Conservation (phyloP, 2,888 invertebrate genomes). For the Yponomeuta plumbellus region DNA sequence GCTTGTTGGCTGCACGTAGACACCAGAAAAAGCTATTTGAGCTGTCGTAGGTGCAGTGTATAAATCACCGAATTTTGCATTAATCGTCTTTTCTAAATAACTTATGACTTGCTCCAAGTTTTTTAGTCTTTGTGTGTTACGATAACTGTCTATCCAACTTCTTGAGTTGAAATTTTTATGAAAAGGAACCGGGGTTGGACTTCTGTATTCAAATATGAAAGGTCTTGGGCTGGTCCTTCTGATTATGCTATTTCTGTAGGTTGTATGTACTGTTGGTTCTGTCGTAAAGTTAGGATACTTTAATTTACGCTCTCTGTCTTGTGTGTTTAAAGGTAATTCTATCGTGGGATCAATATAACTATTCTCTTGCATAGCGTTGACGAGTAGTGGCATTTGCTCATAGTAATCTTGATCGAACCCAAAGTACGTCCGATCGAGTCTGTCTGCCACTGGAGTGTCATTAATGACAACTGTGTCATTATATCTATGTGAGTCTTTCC, state of each 20-base stretch:
- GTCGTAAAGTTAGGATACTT: conserved; percentile 21
- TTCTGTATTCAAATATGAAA: conserved; percentile 63
- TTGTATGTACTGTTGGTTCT: conserved; percentile 30
- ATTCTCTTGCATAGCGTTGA: conserved; percentile 67
- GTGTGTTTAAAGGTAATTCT: conserved; percentile 36
- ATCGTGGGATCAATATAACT: conserved; percentile 46
- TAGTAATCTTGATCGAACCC: conserved; percentile 68
- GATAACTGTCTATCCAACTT: conserved; percentile 61
- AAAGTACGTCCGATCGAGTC: conserved; percentile 57
- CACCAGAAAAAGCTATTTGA: conserved; percentile 59
- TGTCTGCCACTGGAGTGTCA: conserved; percentile 55
- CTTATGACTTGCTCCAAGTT: conserved; percentile 63
- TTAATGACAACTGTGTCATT: conserved; percentile 32
- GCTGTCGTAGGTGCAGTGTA: conserved; percentile 37
- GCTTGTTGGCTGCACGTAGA: conserved; percentile 51
- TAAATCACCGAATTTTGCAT: conserved; percentile 64
- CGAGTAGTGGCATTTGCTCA: conserved; percentile 65
- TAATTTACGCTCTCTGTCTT: conserved; percentile 26
- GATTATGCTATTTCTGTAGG: conserved; percentile 27
- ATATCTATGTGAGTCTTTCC: conserved; percentile 30
- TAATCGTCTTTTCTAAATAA: conserved; percentile 63
- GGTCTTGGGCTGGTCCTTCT: conserved; percentile 70
- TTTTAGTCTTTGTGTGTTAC: conserved; percentile 62
- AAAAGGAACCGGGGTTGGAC: conserved; percentile 59
- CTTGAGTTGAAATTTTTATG: conserved; percentile 55